Conservation (phyloP, 2,113 vertebrate species). For the Mesoclemmys tuberculata region DNA sequence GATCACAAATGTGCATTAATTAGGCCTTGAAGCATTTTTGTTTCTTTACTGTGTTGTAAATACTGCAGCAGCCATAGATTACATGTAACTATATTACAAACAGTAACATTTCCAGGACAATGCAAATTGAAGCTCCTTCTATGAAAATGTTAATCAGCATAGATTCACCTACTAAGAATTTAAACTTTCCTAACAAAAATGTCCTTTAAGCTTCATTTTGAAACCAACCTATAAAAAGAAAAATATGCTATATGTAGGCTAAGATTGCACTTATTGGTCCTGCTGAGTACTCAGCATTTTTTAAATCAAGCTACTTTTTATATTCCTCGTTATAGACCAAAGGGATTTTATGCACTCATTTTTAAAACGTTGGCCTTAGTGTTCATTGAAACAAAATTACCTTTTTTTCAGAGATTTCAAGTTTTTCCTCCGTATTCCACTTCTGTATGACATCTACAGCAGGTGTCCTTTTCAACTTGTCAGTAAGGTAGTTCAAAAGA, state of each 20-base stretch:
- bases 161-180: background rate
- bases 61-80: background rate
- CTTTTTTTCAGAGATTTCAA: constrained; percentile 68
- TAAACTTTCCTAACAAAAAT: background rate
- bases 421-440: constrained; percentile 66
- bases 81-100: background rate
- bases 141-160: background rate
- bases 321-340: background rate
- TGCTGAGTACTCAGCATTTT: background rate
- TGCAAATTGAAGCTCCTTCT: background rate
- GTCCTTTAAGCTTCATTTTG: background rate
- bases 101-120: background rate
- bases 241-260: background rate
- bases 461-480: constrained; percentile 78
- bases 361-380: background rate
- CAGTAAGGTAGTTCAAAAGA: constrained; percentile 78
- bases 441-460: constrained; percentile 76
- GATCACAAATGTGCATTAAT: background rate
- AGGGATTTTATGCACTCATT: background rate
- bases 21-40: background rate
- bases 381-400: constrained; percentile 44
- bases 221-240: background rate
- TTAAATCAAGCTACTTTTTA: background rate
- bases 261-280: background rate
- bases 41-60: background rate